Conservation (phyloP, 2,888 invertebrate species). For the Meiosimyza platycephala region DNA sequence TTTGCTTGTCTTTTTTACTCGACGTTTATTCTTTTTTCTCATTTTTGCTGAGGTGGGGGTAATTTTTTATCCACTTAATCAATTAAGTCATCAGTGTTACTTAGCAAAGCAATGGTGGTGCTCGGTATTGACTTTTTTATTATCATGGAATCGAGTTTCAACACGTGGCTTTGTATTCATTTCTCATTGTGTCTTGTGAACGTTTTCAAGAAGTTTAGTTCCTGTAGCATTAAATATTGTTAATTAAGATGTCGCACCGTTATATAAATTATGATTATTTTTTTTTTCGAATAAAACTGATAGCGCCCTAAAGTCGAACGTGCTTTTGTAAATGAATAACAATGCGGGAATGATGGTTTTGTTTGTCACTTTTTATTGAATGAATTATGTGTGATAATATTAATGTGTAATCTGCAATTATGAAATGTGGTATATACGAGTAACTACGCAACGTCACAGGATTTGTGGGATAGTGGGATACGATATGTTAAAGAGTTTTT, state of each 20-base stretch:
- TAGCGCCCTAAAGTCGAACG: conserved; percentile 52
- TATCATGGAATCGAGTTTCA: conserved; percentile 33
- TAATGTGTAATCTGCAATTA: neutral
- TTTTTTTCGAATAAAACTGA: conserved; percentile 48
- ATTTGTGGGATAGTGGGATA: no score
- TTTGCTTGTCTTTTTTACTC: neutral
- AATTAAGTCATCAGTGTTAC: conserved; percentile 58
- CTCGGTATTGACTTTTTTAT: conserved; percentile 45
- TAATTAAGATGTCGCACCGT: conserved; percentile 59
- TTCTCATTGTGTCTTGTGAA: conserved; percentile 41
- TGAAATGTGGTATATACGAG: neutral
- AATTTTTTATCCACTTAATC: conserved; percentile 63
- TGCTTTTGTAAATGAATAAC: conserved; percentile 44
- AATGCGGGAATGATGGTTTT: conserved; percentile 55
- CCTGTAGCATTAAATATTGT: conserved; percentile 41
- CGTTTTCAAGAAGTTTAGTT: conserved; percentile 19
- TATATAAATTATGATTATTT: conserved; percentile 51
- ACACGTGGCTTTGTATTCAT: conserved; percentile 51
- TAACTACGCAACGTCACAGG: neutral
- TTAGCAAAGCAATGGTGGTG: conserved; percentile 22
- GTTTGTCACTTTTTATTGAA: conserved; percentile 46
- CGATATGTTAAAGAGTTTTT: no score
- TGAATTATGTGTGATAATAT: conserved; percentile 39
- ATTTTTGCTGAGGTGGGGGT: conserved; percentile 44
- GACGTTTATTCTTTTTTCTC: conserved; percentile 21